Percentiles rank a stretch among this genome's conserved stretches.
Evolutionary conservation across 2,797 vertebrate species (phyloP).

Genomic region (Hirundo rustica): DNA sequence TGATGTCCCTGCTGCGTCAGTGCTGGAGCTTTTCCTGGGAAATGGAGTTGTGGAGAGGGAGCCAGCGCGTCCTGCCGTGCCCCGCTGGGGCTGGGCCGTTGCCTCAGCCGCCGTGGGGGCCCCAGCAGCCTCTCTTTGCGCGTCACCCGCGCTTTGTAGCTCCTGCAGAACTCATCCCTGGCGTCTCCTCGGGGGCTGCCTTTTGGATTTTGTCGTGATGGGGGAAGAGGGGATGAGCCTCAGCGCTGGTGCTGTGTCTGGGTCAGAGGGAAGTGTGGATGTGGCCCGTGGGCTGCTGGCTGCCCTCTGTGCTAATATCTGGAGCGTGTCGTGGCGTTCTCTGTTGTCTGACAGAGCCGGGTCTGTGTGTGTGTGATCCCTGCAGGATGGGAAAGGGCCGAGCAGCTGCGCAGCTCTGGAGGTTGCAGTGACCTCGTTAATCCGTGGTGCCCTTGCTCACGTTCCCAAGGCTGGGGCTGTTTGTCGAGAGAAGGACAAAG

Average conservation of each 20-base stretch:
- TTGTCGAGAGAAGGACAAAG: neutral
- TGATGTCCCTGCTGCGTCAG: neutral
- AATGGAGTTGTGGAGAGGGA: neutral
- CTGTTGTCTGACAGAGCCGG: fast-evolving
- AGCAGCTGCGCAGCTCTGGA: neutral
- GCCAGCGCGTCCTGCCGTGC: fast-evolving
- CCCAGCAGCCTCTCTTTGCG: neutral
- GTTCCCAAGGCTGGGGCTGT: neutral
- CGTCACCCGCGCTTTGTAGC: neutral
- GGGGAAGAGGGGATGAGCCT: neutral
- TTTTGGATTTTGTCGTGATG: neutral
- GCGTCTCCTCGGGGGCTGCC: neutral
- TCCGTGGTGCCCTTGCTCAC: neutral
- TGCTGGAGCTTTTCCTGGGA: neutral
- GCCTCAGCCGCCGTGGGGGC: neutral
- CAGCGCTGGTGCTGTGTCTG: neutral
- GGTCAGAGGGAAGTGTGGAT: neutral
- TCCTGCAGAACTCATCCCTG: neutral
- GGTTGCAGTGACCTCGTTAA: conserved; percentile 9
- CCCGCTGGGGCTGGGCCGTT: neutral
- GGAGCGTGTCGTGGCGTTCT: neutral
- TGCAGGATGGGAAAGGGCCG: neutral
- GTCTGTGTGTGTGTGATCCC: neutral
- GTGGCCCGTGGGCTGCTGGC: fast-evolving
- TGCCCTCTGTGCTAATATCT: neutral